Percentiles rank a stretch among this genome's conserved stretches.
These are phyloP conservation scores for Chloroclysta siterata DNA, from an alignment of 2,888 invertebrate genomes.

Conservation along the genomic window DNA sequence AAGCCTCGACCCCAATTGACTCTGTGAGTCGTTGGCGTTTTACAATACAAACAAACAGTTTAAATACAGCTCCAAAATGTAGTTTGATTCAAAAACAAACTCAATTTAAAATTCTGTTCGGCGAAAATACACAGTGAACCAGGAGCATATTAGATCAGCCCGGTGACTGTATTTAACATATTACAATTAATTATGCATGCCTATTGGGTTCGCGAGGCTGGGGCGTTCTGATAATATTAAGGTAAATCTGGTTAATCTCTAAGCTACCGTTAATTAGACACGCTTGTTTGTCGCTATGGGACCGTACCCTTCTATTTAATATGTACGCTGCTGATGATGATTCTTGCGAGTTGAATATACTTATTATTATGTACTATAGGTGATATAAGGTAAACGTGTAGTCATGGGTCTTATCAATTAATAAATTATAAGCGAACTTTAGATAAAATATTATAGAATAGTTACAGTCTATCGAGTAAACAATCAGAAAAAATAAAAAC, in stretches of 20 bases:
- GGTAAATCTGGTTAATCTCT: constrained; percentile 46
- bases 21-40: no score
- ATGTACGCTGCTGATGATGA: constrained; percentile 47
- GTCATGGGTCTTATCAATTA: constrained; percentile 34
- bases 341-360: constrained; percentile 42
- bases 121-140: constrained; percentile 32
- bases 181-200: constrained; percentile 59
- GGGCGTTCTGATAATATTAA: constrained; percentile 56
- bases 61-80: neutral
- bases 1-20: no score
- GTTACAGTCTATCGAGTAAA: no score
- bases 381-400: neutral
- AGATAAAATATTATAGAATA: no score
- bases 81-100: constrained; percentile 22
- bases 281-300: constrained; percentile 41
- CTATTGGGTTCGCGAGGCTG: constrained; percentile 51
- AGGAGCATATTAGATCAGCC: constrained; percentile 40
- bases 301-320: constrained; percentile 42
- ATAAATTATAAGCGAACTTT: constrained; percentile 46
- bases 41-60: neutral
- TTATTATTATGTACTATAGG: neutral
- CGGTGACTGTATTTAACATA: constrained; percentile 50
- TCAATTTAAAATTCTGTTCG: constrained; percentile 26
- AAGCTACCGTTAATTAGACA: constrained; percentile 51
- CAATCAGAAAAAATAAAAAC: no score